Base-by-base conservation (phyloP, 2,113 vertebrate species). In the Notarius lentiginosus region DNA sequence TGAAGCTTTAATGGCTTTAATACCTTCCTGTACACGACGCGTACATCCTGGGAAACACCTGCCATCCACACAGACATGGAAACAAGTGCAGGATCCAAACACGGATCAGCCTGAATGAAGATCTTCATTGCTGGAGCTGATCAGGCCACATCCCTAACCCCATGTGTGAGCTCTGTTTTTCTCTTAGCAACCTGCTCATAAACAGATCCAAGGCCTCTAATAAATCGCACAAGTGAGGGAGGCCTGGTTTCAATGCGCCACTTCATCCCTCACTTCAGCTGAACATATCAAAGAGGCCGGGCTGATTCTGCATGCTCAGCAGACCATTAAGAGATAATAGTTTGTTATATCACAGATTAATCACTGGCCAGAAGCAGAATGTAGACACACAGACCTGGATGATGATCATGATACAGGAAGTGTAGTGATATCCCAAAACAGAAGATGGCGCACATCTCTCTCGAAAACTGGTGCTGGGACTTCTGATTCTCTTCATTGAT, bases 361-460 rank as follows among this genome's bases (percentile, higher is more conserved):
- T 89, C 34, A 61, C 66, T 86, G 75, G 75, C 82, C 65, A 84
- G 73, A 77, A 72, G 82, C 30, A 82, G 34, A 58, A 18, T 47
- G 41, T 30, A 87, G 55, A 87, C 58, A 70, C 17, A 70, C 22
- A 41, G 41, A 41, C 41, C 41, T 24, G 82, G 30, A 61, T 60
- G 65, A 4, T 41, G 63, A 76, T 27, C 58, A 53, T 53, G 14
- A 79, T 17, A 83, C 17, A 79, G 30, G 60, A 82, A 70, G 51
- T 66, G 55, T 14, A 61, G 72, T 82, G 63, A 68, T 65, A 55
- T 34, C 24, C 56, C 22, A 5, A 60, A 89, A 84, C 95, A 94
- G 85, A 66, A 93, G 94, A 90, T 92, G 94, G 93, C 68, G 87
- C 86, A 81, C 63, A 79, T 92, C 88, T 89, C 79, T 83, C 82